Percentiles rank a stretch among this genome's conserved stretches.
Evolutionary conservation across 2,888 invertebrate genomes (phyloP).

Genomic region (Nymphalis polychloros): DNA sequence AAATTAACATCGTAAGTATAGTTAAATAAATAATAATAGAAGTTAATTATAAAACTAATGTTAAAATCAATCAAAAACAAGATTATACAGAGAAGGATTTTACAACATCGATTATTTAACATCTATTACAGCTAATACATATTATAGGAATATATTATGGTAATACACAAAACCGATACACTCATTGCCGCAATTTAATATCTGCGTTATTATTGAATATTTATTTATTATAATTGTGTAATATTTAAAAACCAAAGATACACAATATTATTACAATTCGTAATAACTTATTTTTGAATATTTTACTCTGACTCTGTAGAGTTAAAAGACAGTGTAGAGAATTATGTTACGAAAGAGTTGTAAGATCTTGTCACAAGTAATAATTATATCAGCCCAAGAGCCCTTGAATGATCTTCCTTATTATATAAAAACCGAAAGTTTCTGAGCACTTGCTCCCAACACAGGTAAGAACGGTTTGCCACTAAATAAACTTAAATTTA

Average conservation of each 20-base stretch:
- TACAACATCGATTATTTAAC: constrained; percentile 23
- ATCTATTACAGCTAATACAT: constrained; percentile 25
- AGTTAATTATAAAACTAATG: constrained; percentile 13
- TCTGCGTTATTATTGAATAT: not conserved
- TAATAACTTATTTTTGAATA: not conserved
- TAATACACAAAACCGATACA: constrained; percentile 14
- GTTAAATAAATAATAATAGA: constrained; percentile 16
- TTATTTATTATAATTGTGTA: not conserved
- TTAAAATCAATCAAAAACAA: constrained; percentile 11
- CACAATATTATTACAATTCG: not conserved
- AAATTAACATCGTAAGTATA: constrained; percentile 4
- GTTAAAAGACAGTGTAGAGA: not conserved
- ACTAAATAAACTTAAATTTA: too few relatives aligned
- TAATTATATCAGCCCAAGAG: not conserved
- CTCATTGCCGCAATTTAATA: constrained; percentile 6
- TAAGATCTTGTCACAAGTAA: not conserved
- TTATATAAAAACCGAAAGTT: too few relatives aligned
- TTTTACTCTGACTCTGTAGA: not conserved
- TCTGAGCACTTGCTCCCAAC: too few relatives aligned
- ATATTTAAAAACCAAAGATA: not conserved
- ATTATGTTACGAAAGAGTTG: not conserved
- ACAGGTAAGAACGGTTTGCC: too few relatives aligned
- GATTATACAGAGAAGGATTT: constrained; percentile 15
- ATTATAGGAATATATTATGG: constrained; percentile 22
- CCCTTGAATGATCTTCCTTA: too few relatives aligned